Evolutionary conservation across 2,113 vertebrate genomes (phyloP).

Genomic region (Trematomus loennbergii): DNA sequence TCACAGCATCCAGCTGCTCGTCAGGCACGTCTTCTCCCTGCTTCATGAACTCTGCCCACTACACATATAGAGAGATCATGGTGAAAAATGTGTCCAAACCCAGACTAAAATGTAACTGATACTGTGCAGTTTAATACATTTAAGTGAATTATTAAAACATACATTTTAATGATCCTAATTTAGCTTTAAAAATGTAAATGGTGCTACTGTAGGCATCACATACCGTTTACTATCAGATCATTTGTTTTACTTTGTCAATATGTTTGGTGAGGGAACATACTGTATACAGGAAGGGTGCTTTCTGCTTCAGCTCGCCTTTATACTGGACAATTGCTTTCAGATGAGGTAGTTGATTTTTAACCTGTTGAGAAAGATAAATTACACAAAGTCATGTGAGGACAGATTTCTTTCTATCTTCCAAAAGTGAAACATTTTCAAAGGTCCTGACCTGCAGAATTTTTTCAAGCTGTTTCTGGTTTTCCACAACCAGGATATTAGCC

Average conservation of each 20-base stretch:
- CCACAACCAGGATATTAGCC: constrained; percentile 85
- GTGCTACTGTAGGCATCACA: neutral
- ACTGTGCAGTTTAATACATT: neutral
- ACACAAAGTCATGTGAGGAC: neutral
- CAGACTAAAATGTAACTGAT: neutral
- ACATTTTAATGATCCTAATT: neutral
- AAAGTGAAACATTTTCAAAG: neutral
- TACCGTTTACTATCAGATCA: neutral
- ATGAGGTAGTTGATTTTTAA: constrained; percentile 84
- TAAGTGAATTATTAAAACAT: neutral
- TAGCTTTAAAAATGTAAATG: neutral
- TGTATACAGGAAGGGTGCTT: constrained; percentile 77
- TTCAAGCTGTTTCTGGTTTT: constrained; percentile 83
- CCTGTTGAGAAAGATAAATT: constrained; percentile 53
- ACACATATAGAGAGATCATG: constrained; percentile 19
- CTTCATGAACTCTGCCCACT: constrained; percentile 87
- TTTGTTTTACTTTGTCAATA: neutral
- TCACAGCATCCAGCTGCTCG: constrained; percentile 74
- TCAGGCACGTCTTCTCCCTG: constrained; percentile 76
- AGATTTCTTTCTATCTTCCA: neutral
- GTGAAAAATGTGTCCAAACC: neutral
- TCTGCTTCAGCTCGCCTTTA: constrained; percentile 82
- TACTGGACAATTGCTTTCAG: constrained; percentile 87
- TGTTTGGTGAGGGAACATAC: constrained; percentile 65
- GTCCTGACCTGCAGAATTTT: constrained; percentile 84